These are phyloP conservation scores for Aphaenogaster rudis DNA, from an alignment of 1,140 invertebrate species.

Conservation along the genomic window DNA sequence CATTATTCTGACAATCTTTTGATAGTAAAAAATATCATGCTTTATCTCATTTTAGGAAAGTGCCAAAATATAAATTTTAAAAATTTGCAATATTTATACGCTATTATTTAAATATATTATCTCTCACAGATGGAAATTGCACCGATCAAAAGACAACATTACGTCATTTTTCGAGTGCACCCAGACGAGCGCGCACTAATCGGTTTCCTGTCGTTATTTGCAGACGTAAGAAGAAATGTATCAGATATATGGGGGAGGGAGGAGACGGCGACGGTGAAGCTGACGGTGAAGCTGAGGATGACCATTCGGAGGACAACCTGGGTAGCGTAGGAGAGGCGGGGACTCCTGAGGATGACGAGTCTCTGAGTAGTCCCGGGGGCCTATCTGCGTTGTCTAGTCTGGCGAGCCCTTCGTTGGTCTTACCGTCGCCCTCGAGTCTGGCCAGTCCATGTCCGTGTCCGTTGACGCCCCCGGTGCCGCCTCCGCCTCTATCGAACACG, in stretches of 20 bases:
- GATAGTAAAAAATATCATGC: neutral
- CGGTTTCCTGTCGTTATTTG: slow-evolving; percentile 76
- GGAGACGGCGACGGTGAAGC: slow-evolving; percentile 90
- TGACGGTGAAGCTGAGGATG: slow-evolving; percentile 89
- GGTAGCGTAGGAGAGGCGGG: slow-evolving; percentile 92
- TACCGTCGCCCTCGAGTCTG: slow-evolving; percentile 90
- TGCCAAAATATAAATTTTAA: neutral
- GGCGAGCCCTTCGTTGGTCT: slow-evolving; percentile 91
- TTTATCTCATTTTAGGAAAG: neutral
- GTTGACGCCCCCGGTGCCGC: slow-evolving; percentile 86
- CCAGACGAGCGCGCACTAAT: slow-evolving; percentile 42
- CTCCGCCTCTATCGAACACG: slow-evolving; percentile 81
- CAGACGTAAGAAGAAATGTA: slow-evolving; percentile 99
- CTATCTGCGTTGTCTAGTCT: slow-evolving; percentile 92
- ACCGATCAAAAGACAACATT: slow-evolving; percentile 2
- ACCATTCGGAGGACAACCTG: slow-evolving; percentile 93
- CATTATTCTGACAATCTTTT: neutral
- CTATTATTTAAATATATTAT: neutral
- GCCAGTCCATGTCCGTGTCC: slow-evolving; percentile 89
- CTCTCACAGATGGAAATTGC: slow-evolving; percentile 58
- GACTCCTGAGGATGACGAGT: slow-evolving; percentile 91
- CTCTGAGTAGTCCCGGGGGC: slow-evolving; percentile 92
- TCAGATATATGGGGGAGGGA: slow-evolving; percentile 95
- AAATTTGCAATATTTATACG: neutral
- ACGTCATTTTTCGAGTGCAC: neutral